phyloP scores from a whole-genome alignment of 2,888 invertebrate species.

The Mesorhabditis sp. region DNA sequence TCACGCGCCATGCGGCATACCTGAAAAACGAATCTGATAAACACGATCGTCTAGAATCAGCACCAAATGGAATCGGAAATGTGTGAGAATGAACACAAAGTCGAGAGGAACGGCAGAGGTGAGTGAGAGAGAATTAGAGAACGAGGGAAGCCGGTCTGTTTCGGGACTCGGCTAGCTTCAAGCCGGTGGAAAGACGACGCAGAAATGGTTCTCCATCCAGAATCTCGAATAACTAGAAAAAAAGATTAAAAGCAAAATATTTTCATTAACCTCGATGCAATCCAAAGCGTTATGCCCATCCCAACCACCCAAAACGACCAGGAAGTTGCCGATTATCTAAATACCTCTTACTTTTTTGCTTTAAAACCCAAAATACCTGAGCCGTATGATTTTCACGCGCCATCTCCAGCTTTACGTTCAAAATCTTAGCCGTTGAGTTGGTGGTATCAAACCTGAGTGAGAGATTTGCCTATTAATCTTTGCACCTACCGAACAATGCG shows the following conservation, averaged over 20 bases:
- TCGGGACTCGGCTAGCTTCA: too few relatives aligned
- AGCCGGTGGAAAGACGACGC: too few relatives aligned
- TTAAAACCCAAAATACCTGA: slow-evolving; percentile 9
- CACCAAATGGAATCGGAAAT: too few relatives aligned
- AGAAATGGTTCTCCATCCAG: too few relatives aligned
- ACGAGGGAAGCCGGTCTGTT: too few relatives aligned
- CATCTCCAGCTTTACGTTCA: slow-evolving; percentile 20
- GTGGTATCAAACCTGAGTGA: neutral
- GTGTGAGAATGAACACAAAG: too few relatives aligned
- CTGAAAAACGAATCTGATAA: neutral
- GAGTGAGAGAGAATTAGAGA: too few relatives aligned
- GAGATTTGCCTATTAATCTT: too few relatives aligned
- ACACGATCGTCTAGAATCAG: neutral
- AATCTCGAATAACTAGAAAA: neutral
- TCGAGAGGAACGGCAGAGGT: too few relatives aligned
- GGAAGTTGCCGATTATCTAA: slow-evolving; percentile 17
- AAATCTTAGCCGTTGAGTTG: slow-evolving; percentile 18
- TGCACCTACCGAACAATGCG: slow-evolving; percentile 6
- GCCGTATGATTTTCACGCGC: slow-evolving; percentile 45
- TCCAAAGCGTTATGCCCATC: slow-evolving; percentile 30
- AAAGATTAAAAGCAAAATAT: neutral
- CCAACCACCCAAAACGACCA: slow-evolving; percentile 48
- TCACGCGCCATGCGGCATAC: slow-evolving; percentile 6
- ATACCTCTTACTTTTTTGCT: neutral
- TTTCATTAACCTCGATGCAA: slow-evolving; percentile 25